Percentiles rank a stretch among this genome's conserved stretches.
Conservation (phyloP, 2,797 vertebrate genomes). For the Cichlasoma orientale region DNA sequence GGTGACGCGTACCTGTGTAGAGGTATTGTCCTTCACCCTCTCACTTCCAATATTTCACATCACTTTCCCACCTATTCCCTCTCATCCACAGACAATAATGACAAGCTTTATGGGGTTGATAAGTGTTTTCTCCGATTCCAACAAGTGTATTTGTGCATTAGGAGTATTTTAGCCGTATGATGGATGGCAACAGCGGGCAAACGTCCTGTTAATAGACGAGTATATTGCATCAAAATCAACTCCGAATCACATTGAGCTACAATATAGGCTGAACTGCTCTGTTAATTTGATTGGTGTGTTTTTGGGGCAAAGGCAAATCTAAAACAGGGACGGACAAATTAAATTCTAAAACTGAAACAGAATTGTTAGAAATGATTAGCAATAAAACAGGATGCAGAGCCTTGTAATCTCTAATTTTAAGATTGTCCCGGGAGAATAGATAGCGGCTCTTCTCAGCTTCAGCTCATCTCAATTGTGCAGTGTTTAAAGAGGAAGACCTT, state of each 20-base stretch:
- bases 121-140: slow-evolving; percentile 28
- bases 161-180: slow-evolving; percentile 19
- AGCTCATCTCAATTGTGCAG: slow-evolving; percentile 34
- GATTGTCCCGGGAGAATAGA: slow-evolving; percentile 1
- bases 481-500: slow-evolving; percentile 54
- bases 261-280: not conserved
- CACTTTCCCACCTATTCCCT: not conserved
- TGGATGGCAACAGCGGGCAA: slow-evolving; percentile 40
- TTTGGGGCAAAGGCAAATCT: slow-evolving; percentile 32
- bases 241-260: slow-evolving; percentile 24
- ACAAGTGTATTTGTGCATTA: not conserved
- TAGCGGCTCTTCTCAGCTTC: not conserved
- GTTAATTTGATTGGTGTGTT: slow-evolving; percentile 40
- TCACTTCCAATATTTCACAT: slow-evolving; percentile 21
- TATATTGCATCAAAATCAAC: slow-evolving; percentile 38
- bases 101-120: slow-evolving; percentile 19
- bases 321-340: slow-evolving; percentile 43
- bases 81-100: not conserved
- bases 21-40: slow-evolving; percentile 52
- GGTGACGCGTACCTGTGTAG: slow-evolving; percentile 11
- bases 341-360: slow-evolving; percentile 26
- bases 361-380: slow-evolving; percentile 26
- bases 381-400: slow-evolving; percentile 31
- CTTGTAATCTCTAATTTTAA: slow-evolving; percentile 2
- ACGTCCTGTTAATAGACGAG: slow-evolving; percentile 43